These are phyloP conservation scores for Chaetops frenatus DNA, from an alignment of 2,113 vertebrate species.

Conservation along the genomic window DNA sequence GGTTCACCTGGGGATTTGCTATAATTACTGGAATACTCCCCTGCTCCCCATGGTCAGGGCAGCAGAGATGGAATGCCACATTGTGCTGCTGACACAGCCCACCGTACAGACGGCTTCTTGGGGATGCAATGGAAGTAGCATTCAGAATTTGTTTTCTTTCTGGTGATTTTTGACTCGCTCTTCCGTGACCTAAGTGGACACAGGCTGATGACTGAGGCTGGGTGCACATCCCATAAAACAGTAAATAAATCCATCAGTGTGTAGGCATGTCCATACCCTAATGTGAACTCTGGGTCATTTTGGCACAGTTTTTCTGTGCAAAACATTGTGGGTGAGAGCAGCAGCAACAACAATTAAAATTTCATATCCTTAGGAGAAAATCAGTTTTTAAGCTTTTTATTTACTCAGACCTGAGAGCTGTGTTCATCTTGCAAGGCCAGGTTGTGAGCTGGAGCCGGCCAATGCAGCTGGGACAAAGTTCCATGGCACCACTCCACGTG, in stretches of 20 bases:
- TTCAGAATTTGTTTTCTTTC: background rate
- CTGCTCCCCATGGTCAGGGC: background rate
- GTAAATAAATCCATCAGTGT: background rate
- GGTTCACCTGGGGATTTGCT: slow-evolving; percentile 18
- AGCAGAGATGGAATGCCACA: background rate
- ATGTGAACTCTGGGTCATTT: background rate
- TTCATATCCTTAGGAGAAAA: background rate
- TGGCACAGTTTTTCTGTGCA: background rate
- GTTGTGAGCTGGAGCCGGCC: background rate
- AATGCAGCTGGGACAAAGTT: background rate
- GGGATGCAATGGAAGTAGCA: background rate
- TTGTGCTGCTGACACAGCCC: background rate
- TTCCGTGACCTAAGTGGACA: background rate
- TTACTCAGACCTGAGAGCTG: background rate
- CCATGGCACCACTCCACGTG: background rate
- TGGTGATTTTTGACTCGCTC: background rate
- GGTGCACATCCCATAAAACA: background rate
- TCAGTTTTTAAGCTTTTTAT: background rate
- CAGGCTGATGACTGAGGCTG: background rate
- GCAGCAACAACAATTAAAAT: background rate
- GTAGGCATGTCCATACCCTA: rapidly evolving
- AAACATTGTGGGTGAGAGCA: background rate
- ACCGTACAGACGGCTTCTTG: background rate
- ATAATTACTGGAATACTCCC: slow-evolving; percentile 9
- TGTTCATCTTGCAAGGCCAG: background rate